These are phyloP conservation scores for Ecliptopera silaceata DNA, from an alignment of 2,888 invertebrate species.

Conservation along the genomic window DNA sequence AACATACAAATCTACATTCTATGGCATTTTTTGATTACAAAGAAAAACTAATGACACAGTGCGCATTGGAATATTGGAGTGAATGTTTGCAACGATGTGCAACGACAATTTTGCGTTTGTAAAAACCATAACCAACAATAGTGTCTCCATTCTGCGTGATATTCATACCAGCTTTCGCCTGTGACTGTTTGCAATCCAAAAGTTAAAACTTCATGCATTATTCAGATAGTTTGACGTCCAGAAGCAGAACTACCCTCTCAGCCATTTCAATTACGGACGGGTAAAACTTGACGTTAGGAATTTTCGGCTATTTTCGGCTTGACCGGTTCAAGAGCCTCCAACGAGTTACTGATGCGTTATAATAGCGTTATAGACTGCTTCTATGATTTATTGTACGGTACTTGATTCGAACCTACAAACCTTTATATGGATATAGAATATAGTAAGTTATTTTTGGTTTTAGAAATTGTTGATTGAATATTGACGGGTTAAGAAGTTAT, in stretches of 20 bases:
- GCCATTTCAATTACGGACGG: constrained; percentile 57
- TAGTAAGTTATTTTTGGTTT: no score
- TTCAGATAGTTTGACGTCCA: constrained; percentile 23
- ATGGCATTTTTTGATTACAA: no score
- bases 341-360: constrained; percentile 51
- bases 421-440: constrained; percentile 11
- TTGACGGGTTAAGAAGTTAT: no score
- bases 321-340: constrained; percentile 52
- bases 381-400: constrained; percentile 37
- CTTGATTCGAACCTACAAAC: constrained; percentile 27
- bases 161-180: constrained; percentile 15
- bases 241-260: constrained; percentile 24
- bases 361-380: constrained; percentile 34
- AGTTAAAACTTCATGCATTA: constrained; percentile 23
- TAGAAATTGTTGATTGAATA: no score
- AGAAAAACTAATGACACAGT: no score
- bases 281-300: constrained; percentile 54
- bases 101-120: no score
- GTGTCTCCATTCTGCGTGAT: background rate
- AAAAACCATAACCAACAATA: background rate
- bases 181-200: constrained; percentile 20
- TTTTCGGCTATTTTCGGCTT: constrained; percentile 61
- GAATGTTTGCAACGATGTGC: no score
- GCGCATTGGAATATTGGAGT: no score
- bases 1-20: no score